phyloP scores from a whole-genome alignment of 1,140 invertebrate species.

The Trichonephila clavata region DNA sequence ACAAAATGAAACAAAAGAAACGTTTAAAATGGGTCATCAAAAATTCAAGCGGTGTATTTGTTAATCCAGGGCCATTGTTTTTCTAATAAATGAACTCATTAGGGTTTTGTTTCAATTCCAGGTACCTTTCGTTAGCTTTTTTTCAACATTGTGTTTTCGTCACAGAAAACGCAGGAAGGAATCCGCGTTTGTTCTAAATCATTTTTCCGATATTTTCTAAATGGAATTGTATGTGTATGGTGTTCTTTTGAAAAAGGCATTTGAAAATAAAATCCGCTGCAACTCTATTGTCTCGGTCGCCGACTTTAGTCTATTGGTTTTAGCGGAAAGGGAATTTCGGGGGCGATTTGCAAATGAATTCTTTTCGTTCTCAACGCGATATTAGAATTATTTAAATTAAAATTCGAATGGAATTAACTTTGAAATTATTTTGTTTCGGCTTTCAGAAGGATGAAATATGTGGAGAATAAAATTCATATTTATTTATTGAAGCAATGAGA shows the following conservation, averaged over 20 bases:
- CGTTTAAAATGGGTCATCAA: constrained; percentile 74
- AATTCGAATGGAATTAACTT: too few species aligned
- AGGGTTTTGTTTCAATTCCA: constrained; percentile 65
- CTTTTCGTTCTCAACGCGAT: too few species aligned
- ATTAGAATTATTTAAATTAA: too few species aligned
- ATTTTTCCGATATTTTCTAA: constrained; percentile 70
- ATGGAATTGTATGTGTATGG: constrained; percentile 30
- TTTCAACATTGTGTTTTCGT: constrained; percentile 55
- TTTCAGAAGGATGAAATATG: too few species aligned
- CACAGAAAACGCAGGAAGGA: constrained; percentile 44
- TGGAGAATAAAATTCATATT: too few species aligned
- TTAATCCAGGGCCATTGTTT: constrained; percentile 63
- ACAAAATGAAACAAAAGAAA: constrained; percentile 67
- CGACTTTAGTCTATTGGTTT: constrained; percentile 54
- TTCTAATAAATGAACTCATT: constrained; percentile 73
- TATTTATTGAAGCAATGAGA: too few species aligned
- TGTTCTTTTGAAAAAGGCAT: constrained; percentile 65
- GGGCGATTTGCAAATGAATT: constrained; percentile 24
- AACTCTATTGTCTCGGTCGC: constrained; percentile 37
- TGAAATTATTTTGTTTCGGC: too few species aligned
- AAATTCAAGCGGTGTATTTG: constrained; percentile 56
- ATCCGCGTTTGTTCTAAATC: constrained; percentile 71
- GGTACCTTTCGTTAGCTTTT: constrained; percentile 53
- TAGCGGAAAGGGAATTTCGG: neutral
- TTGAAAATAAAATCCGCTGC: constrained; percentile 67